Evolutionary conservation across 2,797 vertebrate species (phyloP), one percentile per base, ranked within the genome.

Genomic region (Zalophus californianus): DNA sequence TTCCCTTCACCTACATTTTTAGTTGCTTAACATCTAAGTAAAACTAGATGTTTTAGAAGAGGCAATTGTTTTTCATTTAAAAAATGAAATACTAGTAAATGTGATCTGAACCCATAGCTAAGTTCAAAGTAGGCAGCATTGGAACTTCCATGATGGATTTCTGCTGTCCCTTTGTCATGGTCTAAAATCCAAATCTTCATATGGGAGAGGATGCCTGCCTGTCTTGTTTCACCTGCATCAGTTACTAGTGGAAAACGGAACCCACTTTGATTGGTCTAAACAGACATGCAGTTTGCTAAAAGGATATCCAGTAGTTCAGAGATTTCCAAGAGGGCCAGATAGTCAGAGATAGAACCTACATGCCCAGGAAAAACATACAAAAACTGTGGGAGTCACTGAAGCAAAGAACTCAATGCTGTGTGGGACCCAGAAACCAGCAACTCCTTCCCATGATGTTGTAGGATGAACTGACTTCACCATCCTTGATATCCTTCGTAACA

Each of bases 21-120:
- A 56, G 58, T 50, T 70, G 60, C 15, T 90, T 64, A 64, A 52
- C 32, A 72, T 64, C 14, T 79, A 72, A 27, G 11, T 41, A 77
- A 90, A 86, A 72, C 44, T 20, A 64, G 44, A 90, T 93, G 35
- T 56, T 96, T 64, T 72, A 52, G 16, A 93, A 86, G 54, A 48
- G 3, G 14, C 3, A 15, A 25, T 73, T 64, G 20, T 7, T 94
- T 82, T 86, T 50, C 9, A n/a, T 60, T 89, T 89, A n/a, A 66
- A 52, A 52, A 23, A 52, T 41, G 38, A 72, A 90, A 48, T 64
- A 14, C 2, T 64, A 73, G 14, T 41, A 21, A 86, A 77, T 29
- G 5, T 86, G 29, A 75, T 68, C 9, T 95, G 52, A 92, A 80
- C 79, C 86, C 58, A 44, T 35, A 66, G 44, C 80, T 82, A 75